A percentile compares a stretch with the other conserved stretches of the same genome.
phyloP scores from a whole-genome alignment of 2,113 vertebrate genomes.

The Otolemur garnettii region DNA sequence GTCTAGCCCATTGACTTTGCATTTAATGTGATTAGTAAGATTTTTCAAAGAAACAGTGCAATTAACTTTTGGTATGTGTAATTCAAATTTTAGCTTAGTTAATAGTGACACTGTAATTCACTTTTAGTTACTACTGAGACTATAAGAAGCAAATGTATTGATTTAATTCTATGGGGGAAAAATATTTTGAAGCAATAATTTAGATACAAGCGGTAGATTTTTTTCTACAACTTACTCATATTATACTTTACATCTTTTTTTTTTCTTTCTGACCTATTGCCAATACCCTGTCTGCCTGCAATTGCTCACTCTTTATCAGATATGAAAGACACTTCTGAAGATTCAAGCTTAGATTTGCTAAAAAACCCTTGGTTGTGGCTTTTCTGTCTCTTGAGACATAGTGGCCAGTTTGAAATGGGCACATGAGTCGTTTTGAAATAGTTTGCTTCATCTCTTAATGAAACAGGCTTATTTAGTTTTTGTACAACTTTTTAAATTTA shows the following conservation, averaged over 20 bases:
- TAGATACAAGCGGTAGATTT: background rate
- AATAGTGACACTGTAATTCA: background rate
- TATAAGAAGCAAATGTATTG: background rate
- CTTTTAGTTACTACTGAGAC: slow-evolving; percentile 30
- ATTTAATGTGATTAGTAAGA: background rate
- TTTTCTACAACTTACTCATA: background rate
- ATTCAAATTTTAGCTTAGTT: slow-evolving; percentile 10
- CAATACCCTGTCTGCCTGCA: background rate
- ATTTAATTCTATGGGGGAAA: slow-evolving; percentile 40
- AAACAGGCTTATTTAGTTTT: background rate
- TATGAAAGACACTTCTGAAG: slow-evolving; percentile 9
- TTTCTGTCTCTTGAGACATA: background rate
- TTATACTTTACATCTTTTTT: slow-evolving; percentile 16
- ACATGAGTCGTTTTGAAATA: slow-evolving; percentile 25
- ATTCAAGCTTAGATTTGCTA: background rate
- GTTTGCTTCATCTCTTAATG: background rate
- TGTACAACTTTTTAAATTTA: background rate
- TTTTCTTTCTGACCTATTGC: background rate
- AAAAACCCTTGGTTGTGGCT: background rate
- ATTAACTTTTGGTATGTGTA: slow-evolving; percentile 53
- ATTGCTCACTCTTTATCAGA: background rate
- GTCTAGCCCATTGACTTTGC: background rate
- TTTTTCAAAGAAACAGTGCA: slow-evolving; percentile 38
- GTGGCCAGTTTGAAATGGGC: background rate
- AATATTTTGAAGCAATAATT: slow-evolving; percentile 42